Evolutionary conservation across 1,140 invertebrate species (phyloP), one percentile per base, ranked within the genome.

Genomic region (Leptinotarsa texana): DNA sequence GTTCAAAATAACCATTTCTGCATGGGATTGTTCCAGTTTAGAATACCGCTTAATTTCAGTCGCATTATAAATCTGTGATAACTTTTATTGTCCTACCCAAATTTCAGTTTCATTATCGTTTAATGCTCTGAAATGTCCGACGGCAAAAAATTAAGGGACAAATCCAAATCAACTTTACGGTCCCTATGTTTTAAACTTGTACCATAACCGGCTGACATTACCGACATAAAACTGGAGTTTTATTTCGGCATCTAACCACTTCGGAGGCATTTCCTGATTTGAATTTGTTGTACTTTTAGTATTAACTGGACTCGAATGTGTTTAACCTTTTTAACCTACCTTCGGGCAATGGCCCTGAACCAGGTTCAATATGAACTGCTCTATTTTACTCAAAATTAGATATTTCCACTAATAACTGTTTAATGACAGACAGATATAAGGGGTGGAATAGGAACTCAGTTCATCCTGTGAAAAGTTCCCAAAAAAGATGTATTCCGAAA

Each of bases 51-150:
- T 42, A 42, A 18, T 57, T 57, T 57, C 13, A 57, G 51, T 57
- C n/a, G 51, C 51, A 57, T 18, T 17, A 57, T 57, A 57, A 57
- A 57, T 57, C 51, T 57, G 51, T 57, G 51, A 57, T 57, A 57
- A 57, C 51, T 57, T 57, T 57, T 57, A 57, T 57, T 57, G 51
- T 18, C 15, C 51, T 57, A 57, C 51, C 51, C 51, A 57, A 57
- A 57, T 57, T 57, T 57, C 51, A 57, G 51, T 57, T 57, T 57
- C 51, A 57, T 57, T 57, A 57, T 57, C 51, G 51, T 57, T 57
- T 57, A 57, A 57, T 57, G 51, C 51, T 18, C 13, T 18, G 13
- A 57, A 57, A 57, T 57, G 51, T 18, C 51, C 51, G n/a, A 57
- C 15, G 51, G 51, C 51, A 57, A 57, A 57, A 57, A 57, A 57